Percentiles rank a stretch among this genome's conserved stretches.
These are phyloP conservation scores for Petrocephalus zakoni DNA, from an alignment of 2,113 vertebrate species.

Conservation along the genomic window DNA sequence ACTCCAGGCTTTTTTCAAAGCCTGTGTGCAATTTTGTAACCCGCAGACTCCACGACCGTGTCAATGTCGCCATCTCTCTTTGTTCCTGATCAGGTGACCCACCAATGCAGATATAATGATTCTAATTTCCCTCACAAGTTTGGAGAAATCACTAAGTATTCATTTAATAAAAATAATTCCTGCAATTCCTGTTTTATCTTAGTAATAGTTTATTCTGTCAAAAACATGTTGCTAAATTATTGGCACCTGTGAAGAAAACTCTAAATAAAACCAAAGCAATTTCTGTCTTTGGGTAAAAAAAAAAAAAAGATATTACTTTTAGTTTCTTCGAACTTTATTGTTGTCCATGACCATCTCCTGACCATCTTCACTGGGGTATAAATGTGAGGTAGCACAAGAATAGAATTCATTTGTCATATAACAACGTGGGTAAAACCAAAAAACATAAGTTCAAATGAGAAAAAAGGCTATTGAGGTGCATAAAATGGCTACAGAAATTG, in stretches of 20 bases:
- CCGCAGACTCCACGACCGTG: background rate
- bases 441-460: background rate
- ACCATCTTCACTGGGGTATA: background rate
- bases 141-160: background rate
- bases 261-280: background rate
- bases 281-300: background rate
- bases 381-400: background rate
- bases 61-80: background rate
- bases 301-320: background rate
- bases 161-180: background rate
- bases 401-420: background rate
- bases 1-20: background rate
- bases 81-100: constrained; percentile 66
- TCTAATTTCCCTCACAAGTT: too few relatives aligned
- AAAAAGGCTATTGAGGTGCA: background rate
- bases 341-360: background rate
- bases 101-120: constrained; percentile 56
- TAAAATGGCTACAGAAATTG: background rate
- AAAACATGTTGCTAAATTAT: background rate
- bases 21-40: background rate
- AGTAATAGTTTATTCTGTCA: background rate
- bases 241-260: background rate
- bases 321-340: background rate
- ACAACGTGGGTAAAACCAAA: background rate
- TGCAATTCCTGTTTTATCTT: background rate